phyloP scores from a whole-genome alignment of 92 coral and sea anemone genomes.

The Anthopleura xanthogrammica region DNA sequence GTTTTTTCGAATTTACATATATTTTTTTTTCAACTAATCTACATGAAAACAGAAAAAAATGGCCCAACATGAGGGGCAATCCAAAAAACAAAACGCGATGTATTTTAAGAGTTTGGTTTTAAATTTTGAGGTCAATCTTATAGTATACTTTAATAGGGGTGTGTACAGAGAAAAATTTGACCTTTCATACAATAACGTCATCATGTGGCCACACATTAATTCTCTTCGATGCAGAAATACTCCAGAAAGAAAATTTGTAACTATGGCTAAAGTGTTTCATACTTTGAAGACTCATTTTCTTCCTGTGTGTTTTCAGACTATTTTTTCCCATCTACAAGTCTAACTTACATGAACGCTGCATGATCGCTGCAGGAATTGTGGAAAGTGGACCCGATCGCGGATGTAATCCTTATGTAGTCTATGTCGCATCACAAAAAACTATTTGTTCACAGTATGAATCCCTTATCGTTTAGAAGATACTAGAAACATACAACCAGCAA shows the following conservation, averaged over 20 bases:
- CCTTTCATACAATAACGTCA: background rate
- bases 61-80: background rate
- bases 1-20: background rate
- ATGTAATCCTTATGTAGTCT: no score
- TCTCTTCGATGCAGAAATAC: background rate
- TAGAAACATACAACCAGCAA: background rate
- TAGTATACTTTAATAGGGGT: background rate
- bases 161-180: background rate
- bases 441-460: background rate
- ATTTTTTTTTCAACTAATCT: background rate
- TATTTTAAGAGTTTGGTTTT: background rate
- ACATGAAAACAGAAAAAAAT: background rate
- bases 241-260: background rate
- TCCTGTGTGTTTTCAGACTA: no score
- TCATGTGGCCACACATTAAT: background rate
- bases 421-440: background rate
- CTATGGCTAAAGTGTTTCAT: background rate
- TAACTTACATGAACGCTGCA: no score
- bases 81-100: background rate
- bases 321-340: no score
- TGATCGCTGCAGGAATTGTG: no score
- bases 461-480: background rate
- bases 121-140: background rate
- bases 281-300: background rate
- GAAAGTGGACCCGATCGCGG: no score